phyloP scores from a whole-genome alignment of 2,888 invertebrate genomes.

The Ochropleura leucogaster region DNA sequence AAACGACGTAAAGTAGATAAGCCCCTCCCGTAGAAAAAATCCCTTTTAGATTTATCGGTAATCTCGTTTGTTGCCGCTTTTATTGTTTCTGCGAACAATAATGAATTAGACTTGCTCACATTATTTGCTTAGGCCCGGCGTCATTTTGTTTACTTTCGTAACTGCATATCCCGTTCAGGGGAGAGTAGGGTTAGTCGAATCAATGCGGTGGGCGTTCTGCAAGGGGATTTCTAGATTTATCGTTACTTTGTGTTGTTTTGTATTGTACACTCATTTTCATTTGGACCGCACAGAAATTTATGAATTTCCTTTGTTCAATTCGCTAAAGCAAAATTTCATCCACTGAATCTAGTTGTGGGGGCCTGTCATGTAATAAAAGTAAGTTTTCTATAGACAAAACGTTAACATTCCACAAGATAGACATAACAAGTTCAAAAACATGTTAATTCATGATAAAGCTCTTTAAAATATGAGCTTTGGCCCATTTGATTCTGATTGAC shows the following conservation, averaged over 20 bases:
- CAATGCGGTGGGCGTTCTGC: slow-evolving; percentile 82
- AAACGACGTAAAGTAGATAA: slow-evolving; percentile 86
- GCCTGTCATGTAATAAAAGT: slow-evolving; percentile 83
- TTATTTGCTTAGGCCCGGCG: slow-evolving; percentile 83
- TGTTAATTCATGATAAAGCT: no score
- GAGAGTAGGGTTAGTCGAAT: slow-evolving; percentile 82
- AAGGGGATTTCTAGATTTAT: slow-evolving; percentile 85
- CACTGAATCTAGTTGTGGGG: slow-evolving; percentile 75
- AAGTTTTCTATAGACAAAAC: slow-evolving; percentile 77
- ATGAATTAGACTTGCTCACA: slow-evolving; percentile 84
- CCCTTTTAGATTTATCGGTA: slow-evolving; percentile 85
- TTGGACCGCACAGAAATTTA: slow-evolving; percentile 62
- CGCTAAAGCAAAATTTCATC: slow-evolving; percentile 71
- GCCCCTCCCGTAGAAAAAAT: slow-evolving; percentile 82
- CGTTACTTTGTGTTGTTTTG: slow-evolving; percentile 73
- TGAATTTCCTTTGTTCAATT: slow-evolving; percentile 71
- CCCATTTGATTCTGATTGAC: no score
- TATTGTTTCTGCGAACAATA: slow-evolving; percentile 85
- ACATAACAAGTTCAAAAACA: no score
- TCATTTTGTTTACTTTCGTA: slow-evolving; percentile 84
- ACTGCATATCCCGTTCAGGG: slow-evolving; percentile 80
- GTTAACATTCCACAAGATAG: slow-evolving; percentile 81
- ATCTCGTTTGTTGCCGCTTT: slow-evolving; percentile 85
- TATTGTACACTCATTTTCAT: slow-evolving; percentile 69
- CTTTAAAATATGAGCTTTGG: no score